Conservation (phyloP, 2,797 vertebrate species). For the Malacoctenus gilli region DNA sequence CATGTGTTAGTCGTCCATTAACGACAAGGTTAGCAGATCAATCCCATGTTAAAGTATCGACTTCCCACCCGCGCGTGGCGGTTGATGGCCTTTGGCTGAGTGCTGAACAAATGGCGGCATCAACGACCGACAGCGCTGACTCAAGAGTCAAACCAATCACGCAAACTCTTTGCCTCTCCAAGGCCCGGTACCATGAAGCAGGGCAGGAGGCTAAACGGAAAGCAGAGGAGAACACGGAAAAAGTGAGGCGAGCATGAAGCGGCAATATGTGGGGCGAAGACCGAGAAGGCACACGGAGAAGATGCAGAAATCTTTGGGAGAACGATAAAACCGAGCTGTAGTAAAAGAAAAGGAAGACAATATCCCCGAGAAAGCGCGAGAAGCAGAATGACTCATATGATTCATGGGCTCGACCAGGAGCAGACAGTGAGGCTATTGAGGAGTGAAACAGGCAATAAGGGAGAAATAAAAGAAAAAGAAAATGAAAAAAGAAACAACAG, state of each 20-base stretch:
- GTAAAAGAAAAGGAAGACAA: conserved; percentile 42
- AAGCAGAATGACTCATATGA: conserved; percentile 55
- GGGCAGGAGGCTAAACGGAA: conserved; percentile 27
- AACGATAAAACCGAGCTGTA: conserved; percentile 26
- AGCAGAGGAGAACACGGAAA: neutral
- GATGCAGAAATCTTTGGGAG: conserved; percentile 20
- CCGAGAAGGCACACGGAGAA: neutral
- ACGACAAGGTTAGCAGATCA: too few species aligned
- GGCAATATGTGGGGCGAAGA: neutral
- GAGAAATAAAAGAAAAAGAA: conserved; percentile 46
- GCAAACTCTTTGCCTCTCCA: too few species aligned
- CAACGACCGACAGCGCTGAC: conserved; percentile 12
- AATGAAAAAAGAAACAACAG: conserved; percentile 3
- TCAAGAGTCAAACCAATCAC: conserved; percentile 38
- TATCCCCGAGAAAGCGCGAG: conserved; percentile 32
- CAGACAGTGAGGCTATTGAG: conserved; percentile 47
- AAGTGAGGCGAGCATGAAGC: neutral
- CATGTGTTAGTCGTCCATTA: neutral
- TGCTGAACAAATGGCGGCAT: neutral
- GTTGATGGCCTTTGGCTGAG: neutral
- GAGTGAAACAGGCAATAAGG: conserved; percentile 54
- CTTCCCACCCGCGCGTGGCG: neutral
- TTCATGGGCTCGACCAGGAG: conserved; percentile 47
- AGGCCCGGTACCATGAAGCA: too few species aligned
- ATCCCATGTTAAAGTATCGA: neutral